phyloP scores from a whole-genome alignment of 2,113 vertebrate genomes.

The Columba livia region DNA sequence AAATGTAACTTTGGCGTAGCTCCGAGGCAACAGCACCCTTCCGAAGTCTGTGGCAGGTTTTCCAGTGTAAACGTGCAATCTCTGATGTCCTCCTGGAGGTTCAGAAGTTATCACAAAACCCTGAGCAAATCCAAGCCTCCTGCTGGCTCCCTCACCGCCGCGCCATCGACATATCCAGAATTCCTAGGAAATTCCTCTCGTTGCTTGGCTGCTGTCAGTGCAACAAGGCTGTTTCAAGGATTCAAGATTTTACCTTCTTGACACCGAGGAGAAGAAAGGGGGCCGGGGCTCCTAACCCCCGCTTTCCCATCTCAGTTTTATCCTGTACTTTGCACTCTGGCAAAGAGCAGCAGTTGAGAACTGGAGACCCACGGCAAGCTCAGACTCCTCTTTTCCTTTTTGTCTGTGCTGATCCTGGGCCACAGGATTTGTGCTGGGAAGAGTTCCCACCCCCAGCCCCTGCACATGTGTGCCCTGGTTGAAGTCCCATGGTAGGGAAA shows the following conservation, averaged over 20 bases:
- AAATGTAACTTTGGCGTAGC: not conserved
- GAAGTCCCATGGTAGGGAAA: too few species aligned
- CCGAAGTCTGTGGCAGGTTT: not conserved
- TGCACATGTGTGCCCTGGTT: not conserved
- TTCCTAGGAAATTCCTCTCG: not conserved
- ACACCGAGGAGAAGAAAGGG: rapidly evolving
- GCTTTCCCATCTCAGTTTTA: not conserved
- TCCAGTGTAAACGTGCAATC: not conserved
- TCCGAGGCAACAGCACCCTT: not conserved
- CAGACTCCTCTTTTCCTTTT: not conserved
- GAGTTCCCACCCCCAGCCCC: not conserved
- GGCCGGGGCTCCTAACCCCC: not conserved
- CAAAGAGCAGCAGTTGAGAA: not conserved
- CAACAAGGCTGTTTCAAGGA: not conserved
- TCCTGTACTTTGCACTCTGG: not conserved
- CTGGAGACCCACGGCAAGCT: not conserved
- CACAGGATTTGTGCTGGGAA: not conserved
- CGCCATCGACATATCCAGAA: rapidly evolving
- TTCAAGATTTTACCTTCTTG: not conserved
- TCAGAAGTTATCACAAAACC: not conserved
- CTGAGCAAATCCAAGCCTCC: not conserved
- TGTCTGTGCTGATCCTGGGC: rapidly evolving
- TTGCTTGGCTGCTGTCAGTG: not conserved
- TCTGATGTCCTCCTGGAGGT: not conserved
- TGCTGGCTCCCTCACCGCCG: not conserved